A percentile compares a stretch with the other conserved stretches of the same genome.
Conservation (phyloP, 53 echinoderm and acorn worm species). For the Hippasteria phrygiana region DNA sequence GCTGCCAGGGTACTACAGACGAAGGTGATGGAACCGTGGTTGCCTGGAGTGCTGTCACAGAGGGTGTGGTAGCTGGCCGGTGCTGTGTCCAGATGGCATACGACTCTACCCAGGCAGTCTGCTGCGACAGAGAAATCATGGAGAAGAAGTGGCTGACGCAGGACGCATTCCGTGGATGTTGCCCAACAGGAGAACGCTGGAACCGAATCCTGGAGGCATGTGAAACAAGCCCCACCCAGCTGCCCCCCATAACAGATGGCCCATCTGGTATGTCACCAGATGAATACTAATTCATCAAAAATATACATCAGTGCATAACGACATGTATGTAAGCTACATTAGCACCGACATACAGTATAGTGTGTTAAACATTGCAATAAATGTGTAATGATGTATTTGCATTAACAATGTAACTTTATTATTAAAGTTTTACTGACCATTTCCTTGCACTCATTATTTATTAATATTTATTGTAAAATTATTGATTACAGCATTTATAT, state of each 20-base stretch:
- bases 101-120: slow-evolving; percentile 46
- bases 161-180: slow-evolving; percentile 28
- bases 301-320: too few relatives aligned
- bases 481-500: too few relatives aligned
- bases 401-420: too few relatives aligned
- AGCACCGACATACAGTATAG: background rate
- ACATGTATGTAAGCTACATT: slow-evolving; percentile 46
- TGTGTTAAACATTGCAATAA: background rate
- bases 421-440: too few relatives aligned
- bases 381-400: background rate
- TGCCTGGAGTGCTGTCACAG: slow-evolving; percentile 38
- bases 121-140: slow-evolving; percentile 68
- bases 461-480: too few relatives aligned
- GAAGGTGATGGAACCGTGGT: background rate
- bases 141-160: slow-evolving; percentile 21
- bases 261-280: slow-evolving; percentile 45
- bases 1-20: slow-evolving; percentile 58
- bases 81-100: slow-evolving; percentile 75
- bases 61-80: slow-evolving; percentile 20
- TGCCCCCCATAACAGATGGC: background rate
- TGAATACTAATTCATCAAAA: background rate
- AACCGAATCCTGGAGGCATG: slow-evolving; percentile 58
- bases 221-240: background rate
- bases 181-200: slow-evolving; percentile 29
- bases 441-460: too few relatives aligned